Percentiles rank a stretch among this genome's conserved stretches.
Conservation (phyloP, 2,888 invertebrate genomes). For the Zaprionus obscuricornis region DNA sequence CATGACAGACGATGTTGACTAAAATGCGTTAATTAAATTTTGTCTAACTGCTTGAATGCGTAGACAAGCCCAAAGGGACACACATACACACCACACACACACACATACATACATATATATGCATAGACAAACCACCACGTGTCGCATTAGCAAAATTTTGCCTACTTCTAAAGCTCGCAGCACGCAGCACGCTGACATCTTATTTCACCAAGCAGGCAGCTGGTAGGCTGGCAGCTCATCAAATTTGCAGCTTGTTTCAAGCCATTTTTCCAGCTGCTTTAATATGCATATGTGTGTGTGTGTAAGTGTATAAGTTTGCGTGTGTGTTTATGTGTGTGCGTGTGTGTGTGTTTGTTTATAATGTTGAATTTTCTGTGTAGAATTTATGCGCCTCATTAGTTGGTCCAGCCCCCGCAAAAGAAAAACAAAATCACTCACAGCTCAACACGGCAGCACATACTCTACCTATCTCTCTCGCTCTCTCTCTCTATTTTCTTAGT, state of each 20-base stretch:
- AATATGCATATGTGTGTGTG: constrained; percentile 38
- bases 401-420: constrained; percentile 55
- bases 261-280: constrained; percentile 52
- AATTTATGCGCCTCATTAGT: constrained; percentile 81
- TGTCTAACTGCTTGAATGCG: constrained; percentile 60
- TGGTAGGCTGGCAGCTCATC: constrained; percentile 59
- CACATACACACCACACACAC: constrained; percentile 2
- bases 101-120: not conserved
- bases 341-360: constrained; percentile 12
- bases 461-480: not conserved
- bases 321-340: constrained; percentile 13
- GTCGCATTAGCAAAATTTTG: constrained; percentile 46
- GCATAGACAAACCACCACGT: constrained; percentile 19
- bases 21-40: constrained; percentile 75
- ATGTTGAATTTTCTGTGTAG: constrained; percentile 46
- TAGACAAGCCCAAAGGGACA: constrained; percentile 44
- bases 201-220: constrained; percentile 45
- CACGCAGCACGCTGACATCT: constrained; percentile 70
- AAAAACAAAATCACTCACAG: constrained; percentile 39
- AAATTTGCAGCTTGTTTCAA: constrained; percentile 72
- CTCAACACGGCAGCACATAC: constrained; percentile 26
- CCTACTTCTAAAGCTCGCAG: constrained; percentile 53
- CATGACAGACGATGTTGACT: constrained; percentile 52
- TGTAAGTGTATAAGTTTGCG: constrained; percentile 22
- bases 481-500: not conserved